Evolutionary conservation across 1,140 invertebrate genomes (phyloP).

Genomic region (Zaprionus kolodkinae): DNA sequence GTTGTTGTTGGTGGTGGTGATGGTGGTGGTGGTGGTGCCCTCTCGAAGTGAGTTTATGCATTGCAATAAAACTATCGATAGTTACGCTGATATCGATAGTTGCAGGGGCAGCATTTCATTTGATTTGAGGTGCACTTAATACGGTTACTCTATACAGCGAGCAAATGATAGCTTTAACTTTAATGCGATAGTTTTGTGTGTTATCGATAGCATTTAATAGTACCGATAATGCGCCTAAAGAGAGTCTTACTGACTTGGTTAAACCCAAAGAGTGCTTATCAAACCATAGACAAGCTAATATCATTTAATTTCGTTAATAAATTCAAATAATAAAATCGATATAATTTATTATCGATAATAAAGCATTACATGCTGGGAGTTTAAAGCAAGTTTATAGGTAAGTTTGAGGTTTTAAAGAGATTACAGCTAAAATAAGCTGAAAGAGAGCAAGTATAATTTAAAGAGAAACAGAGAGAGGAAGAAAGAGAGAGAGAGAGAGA

Average conservation of each 20-base stretch:
- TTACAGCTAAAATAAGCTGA: no score
- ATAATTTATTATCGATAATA: no score
- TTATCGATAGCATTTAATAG: not conserved
- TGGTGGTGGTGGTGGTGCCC: not conserved
- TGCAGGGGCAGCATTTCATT: not conserved
- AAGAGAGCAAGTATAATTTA: no score
- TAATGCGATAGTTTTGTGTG: not conserved
- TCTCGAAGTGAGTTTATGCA: not conserved
- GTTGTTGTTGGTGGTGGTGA: no score
- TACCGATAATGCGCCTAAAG: not conserved
- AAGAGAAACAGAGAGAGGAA: not conserved
- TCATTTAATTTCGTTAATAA: no score
- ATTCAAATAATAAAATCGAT: no score
- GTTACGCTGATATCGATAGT: not conserved
- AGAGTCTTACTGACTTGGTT: no score
- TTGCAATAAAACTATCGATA: slow-evolving; percentile 4
- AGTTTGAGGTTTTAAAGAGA: no score
- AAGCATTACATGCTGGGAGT: no score
- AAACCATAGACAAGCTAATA: no score
- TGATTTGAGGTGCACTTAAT: not conserved
- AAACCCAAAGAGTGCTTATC: no score
- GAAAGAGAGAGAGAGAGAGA: not conserved
- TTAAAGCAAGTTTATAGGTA: no score
- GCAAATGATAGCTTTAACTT: not conserved
- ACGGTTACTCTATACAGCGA: not conserved